Percentiles rank a stretch among this genome's conserved stretches.
Evolutionary conservation across 2,113 vertebrate genomes (phyloP).

Genomic region (Otolemur garnettii): DNA sequence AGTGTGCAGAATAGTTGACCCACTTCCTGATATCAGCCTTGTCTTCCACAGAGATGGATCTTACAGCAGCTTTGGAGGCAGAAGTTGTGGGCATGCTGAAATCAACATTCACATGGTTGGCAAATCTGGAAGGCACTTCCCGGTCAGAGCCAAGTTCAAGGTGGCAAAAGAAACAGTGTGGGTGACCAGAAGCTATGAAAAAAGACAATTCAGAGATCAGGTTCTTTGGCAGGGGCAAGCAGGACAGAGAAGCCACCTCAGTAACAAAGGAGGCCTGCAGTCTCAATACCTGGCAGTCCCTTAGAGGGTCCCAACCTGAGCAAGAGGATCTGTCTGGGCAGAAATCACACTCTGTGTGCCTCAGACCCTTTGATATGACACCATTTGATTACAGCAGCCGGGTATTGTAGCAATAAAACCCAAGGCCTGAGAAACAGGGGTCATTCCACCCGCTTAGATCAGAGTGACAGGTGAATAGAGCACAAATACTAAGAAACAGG

Average conservation of each 20-base stretch:
- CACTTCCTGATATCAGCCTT: constrained; percentile 91
- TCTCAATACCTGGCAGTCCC: not conserved
- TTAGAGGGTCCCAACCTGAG: not conserved
- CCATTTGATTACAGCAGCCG: not conserved
- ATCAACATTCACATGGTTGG: constrained; percentile 90
- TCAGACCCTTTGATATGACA: not conserved
- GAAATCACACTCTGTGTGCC: not conserved
- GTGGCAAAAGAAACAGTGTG: constrained; percentile 95
- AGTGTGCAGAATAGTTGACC: constrained; percentile 95
- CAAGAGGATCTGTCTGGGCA: not conserved
- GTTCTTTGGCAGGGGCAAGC: not conserved
- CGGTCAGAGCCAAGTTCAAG: constrained; percentile 94
- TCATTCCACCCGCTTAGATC: not conserved
- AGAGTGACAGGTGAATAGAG: not conserved
- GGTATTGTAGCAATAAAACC: constrained; percentile 57
- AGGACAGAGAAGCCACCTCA: not conserved
- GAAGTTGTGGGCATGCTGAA: constrained; percentile 94
- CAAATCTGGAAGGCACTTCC: constrained; percentile 92
- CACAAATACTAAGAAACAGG: not conserved
- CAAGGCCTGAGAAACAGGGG: not conserved
- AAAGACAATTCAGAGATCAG: constrained; percentile 59
- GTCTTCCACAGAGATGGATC: constrained; percentile 92
- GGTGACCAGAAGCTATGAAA: constrained; percentile 90
- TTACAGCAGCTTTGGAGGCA: constrained; percentile 91
- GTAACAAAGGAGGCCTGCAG: not conserved